These are phyloP conservation scores for Brachyhypopomus gauderio DNA, from an alignment of 2,113 vertebrate genomes.

Conservation along the genomic window DNA sequence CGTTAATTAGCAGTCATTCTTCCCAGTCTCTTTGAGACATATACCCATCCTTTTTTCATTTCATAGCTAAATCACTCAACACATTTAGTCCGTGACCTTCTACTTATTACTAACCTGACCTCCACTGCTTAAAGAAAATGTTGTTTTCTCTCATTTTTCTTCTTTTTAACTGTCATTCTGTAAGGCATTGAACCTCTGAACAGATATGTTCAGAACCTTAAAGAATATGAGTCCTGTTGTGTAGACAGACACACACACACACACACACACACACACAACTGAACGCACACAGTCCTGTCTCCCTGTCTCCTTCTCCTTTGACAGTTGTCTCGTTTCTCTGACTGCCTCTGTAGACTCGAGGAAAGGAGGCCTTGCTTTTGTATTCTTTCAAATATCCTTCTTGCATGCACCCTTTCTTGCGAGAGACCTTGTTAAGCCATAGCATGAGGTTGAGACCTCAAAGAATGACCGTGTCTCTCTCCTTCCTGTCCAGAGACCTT, in stretches of 20 bases:
- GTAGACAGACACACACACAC: constrained; percentile 7
- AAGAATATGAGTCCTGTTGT: constrained; percentile 19
- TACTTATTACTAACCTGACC: constrained; percentile 53
- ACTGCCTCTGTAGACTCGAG: constrained; percentile 6
- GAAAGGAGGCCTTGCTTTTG: constrained; percentile 20
- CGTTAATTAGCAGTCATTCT: constrained; percentile 67
- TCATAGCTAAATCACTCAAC: no score
- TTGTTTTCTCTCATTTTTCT: constrained; percentile 20
- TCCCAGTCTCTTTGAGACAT: constrained; percentile 57
- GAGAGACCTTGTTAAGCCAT: constrained; percentile 36
- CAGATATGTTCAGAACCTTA: not conserved
- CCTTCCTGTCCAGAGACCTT: constrained; percentile 23
- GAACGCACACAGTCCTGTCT: not conserved
- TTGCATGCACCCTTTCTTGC: constrained; percentile 26
- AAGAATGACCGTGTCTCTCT: constrained; percentile 41
- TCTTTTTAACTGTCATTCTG: constrained; percentile 33
- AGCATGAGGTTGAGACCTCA: constrained; percentile 53
- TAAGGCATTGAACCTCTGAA: constrained; percentile 40
- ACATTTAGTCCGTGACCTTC: constrained; percentile 67
- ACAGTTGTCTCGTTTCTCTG: constrained; percentile 4
- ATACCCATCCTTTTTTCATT: no score
- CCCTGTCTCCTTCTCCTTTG: not conserved
- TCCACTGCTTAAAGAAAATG: constrained; percentile 26
- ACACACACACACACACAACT: constrained; percentile 13
- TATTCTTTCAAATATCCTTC: constrained; percentile 39